phyloP scores from a whole-genome alignment of 35 echinoderm and acorn worm species.

The Patiria miniata region DNA sequence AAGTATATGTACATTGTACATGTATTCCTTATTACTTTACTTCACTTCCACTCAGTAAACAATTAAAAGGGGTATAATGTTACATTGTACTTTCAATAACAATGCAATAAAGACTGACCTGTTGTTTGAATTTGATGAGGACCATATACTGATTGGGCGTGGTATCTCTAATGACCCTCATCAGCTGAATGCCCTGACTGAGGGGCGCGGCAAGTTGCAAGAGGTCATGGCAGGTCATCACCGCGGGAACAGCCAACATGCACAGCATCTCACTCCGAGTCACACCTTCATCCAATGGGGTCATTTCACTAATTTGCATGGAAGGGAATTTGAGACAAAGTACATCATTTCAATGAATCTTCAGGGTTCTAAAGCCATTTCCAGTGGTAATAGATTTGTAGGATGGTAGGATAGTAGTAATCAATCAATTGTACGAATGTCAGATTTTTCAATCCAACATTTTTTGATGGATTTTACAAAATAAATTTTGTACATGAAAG shows the following conservation, averaged over 20 bases:
- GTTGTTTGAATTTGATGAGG: conserved; percentile 88
- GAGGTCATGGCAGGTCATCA: conserved; percentile 85
- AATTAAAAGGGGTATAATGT: no score
- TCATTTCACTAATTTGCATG: conserved; percentile 61
- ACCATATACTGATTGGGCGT: conserved; percentile 98
- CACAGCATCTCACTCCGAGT: conserved; percentile 95
- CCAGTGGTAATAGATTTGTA: conserved; percentile 18
- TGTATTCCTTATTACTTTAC: no score
- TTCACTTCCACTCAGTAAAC: no score
- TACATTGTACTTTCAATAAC: background rate
- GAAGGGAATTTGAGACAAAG: no score
- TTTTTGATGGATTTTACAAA: no score
- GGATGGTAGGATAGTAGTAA: no score
- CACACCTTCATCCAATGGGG: conserved; percentile 78
- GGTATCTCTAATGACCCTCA: conserved; percentile 86
- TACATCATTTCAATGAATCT: no score
- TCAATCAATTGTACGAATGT: no score
- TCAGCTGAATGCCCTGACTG: conserved; percentile 73
- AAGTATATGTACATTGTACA: no score
- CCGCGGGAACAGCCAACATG: conserved; percentile 86
- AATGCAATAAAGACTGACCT: conserved; percentile 43
- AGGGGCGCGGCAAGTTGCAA: conserved; percentile 87
- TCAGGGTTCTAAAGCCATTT: no score
- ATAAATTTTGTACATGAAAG: no score
- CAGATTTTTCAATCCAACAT: no score